These are phyloP conservation scores for Aricia artaxerxes DNA, from an alignment of 2,888 invertebrate species.

Conservation along the genomic window DNA sequence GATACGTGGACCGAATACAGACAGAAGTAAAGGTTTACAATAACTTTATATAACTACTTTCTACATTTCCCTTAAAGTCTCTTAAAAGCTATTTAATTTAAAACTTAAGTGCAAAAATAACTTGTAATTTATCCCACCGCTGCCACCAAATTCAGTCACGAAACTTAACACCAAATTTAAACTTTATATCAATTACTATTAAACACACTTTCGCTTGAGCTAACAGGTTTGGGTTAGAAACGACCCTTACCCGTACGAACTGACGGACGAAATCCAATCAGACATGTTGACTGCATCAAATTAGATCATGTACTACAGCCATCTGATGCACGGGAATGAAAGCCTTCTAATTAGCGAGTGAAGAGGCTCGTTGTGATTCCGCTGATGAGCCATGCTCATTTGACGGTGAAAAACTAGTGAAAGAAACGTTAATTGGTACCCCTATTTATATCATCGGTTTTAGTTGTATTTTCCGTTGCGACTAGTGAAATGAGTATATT, in stretches of 20 bases:
- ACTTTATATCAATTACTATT: not conserved
- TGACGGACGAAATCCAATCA: constrained; percentile 16
- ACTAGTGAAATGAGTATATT: not conserved
- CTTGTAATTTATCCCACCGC: not conserved
- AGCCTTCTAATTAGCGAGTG: constrained; percentile 41
- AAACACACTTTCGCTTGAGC: not conserved
- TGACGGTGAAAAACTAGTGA: constrained; percentile 32
- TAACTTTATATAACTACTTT: not conserved
- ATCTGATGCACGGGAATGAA: constrained; percentile 35
- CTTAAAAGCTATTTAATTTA: not conserved
- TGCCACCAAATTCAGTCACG: not conserved
- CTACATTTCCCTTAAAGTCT: not conserved
- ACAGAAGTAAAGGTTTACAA: no score
- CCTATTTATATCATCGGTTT: not conserved
- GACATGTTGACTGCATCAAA: constrained; percentile 9
- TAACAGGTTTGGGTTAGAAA: not conserved
- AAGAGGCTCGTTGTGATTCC: constrained; percentile 36
- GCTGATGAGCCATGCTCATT: constrained; percentile 37
- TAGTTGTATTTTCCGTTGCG: not conserved
- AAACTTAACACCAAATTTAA: not conserved
- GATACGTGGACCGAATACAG: not conserved
- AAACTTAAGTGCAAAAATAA: not conserved
- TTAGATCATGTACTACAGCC: constrained; percentile 32
- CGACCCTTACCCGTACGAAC: not conserved
- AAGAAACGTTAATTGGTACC: constrained; percentile 21